Evolutionary conservation across 2,113 vertebrate genomes (phyloP).

Genomic region (Geococcyx californianus): DNA sequence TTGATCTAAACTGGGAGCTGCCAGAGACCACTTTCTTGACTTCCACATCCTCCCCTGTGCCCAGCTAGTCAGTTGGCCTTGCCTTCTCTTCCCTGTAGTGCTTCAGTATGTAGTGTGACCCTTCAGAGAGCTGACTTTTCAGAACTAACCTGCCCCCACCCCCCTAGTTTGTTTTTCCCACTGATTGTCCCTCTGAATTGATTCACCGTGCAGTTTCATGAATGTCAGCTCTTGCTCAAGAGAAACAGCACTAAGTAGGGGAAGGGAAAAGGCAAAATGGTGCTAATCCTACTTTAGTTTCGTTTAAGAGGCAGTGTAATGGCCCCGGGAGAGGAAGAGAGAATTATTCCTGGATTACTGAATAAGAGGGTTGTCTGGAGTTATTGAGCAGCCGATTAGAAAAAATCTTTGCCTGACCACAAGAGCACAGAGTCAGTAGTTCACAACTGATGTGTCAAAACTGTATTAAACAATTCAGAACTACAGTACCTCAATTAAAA

Average conservation of each 20-base stretch:
- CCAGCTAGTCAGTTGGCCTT: not conserved
- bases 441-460: slow-evolving; percentile 2
- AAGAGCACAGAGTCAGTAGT: not conserved
- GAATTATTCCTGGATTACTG: slow-evolving; percentile 49
- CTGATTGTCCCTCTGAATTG: accelerated
- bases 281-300: slow-evolving; percentile 34
- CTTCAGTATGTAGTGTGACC: not conserved
- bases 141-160: not conserved
- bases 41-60: not conserved
- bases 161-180: not conserved
- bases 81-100: not conserved
- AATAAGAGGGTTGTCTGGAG: slow-evolving; percentile 16
- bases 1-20: not conserved
- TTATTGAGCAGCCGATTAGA: slow-evolving; percentile 26
- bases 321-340: not conserved
- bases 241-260: not conserved
- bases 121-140: accelerated
- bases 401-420: slow-evolving; percentile 21
- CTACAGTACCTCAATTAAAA: not conserved
- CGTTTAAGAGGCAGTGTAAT: slow-evolving; percentile 26
- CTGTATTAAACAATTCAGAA: not conserved
- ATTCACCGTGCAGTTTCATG: not conserved
- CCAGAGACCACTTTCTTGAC: not conserved
- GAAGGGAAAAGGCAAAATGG: not conserved
- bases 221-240: not conserved